Conservation (phyloP, 2,888 invertebrate genomes). For the Microctonus aethiopoides region DNA sequence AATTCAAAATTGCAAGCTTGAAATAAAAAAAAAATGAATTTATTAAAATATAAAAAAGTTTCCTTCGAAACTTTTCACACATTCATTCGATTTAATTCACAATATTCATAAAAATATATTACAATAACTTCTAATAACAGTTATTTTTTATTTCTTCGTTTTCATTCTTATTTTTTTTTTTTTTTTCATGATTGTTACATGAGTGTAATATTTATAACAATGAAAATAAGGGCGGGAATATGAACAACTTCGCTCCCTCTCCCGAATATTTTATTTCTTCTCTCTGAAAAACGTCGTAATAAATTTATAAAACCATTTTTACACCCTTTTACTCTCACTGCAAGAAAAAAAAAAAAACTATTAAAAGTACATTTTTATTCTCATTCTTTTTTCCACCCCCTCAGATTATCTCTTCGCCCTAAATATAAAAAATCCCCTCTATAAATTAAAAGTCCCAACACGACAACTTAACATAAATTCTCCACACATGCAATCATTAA, state of each 20-base stretch:
- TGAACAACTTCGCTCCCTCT: neutral
- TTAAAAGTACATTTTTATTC: no score
- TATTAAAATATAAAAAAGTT: no score
- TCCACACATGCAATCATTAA: neutral
- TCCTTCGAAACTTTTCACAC: no score
- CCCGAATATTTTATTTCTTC: neutral
- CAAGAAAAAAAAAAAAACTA: neutral
- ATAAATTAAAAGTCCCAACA: slow-evolving; percentile 3
- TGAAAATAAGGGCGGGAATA: neutral
- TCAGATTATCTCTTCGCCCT: neutral
- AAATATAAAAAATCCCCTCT: slow-evolving; percentile 12
- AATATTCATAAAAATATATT: neutral
- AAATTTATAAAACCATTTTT: neutral
- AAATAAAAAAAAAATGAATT: no score
- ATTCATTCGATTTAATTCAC: neutral
- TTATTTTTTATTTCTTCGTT: neutral
- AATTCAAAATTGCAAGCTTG: no score
- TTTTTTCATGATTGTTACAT: neutral
- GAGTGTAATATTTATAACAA: neutral
- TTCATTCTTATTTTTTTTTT: neutral
- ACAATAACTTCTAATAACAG: neutral
- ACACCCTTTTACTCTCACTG: neutral
- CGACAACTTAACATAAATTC: neutral
- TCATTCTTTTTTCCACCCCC: neutral
- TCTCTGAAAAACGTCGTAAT: neutral